phyloP scores from a whole-genome alignment of 2,888 invertebrate species.

The Priocnemis perturbator region DNA sequence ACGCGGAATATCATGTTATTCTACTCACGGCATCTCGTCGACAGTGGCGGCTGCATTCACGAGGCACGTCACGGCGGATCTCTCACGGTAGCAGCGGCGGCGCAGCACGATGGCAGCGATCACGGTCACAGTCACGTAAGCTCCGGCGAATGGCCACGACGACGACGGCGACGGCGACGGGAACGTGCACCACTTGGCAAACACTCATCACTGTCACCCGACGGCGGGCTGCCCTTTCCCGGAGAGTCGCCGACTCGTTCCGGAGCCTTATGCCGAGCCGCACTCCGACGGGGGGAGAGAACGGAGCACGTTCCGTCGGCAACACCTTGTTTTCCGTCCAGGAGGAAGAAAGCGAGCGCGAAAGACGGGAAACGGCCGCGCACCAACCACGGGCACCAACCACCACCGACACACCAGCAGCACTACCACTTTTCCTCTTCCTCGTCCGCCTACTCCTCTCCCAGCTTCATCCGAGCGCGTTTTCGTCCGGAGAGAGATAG shows the following conservation, averaged over 20 bases:
- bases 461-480: background rate
- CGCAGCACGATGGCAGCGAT: conserved; percentile 34
- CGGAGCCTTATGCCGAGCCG: no score
- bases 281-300: no score
- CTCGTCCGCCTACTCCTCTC: conserved; percentile 13
- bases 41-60: conserved; percentile 20
- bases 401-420: no score
- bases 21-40: conserved; percentile 54
- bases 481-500: background rate
- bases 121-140: conserved; percentile 57
- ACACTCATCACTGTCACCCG: conserved; percentile 57
- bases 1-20: background rate
- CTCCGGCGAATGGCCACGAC: conserved; percentile 30
- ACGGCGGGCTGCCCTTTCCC: conserved; percentile 1
- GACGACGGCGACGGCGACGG: conserved; percentile 30
- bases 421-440: conserved; percentile 21
- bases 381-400: no score
- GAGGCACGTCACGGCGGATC: conserved; percentile 19
- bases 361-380: background rate
- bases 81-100: conserved; percentile 28
- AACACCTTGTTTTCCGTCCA: conserved; percentile 9
- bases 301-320: no score
- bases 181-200: conserved; percentile 37
- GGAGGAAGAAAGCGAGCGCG: conserved; percentile 20
- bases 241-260: conserved; percentile 22